Conservation (phyloP, 2,113 vertebrate species). For the Strix aluco region DNA sequence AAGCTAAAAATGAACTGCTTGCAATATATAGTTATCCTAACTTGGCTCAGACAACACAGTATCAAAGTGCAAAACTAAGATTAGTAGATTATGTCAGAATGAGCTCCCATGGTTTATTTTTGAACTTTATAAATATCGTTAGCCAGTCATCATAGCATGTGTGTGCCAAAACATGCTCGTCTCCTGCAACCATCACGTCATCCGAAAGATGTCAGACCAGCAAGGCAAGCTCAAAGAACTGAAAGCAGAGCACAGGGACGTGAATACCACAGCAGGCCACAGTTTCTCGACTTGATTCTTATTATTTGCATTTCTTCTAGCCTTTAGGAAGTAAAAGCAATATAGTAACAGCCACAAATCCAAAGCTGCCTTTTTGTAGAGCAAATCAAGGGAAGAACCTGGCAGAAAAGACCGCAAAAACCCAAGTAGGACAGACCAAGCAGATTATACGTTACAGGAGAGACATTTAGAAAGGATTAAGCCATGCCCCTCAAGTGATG, state of each 20-base stretch:
- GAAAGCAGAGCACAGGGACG: not conserved
- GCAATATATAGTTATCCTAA: constrained; percentile 24
- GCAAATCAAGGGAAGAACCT: not conserved
- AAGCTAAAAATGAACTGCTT: constrained; percentile 52
- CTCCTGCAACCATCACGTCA: constrained; percentile 28
- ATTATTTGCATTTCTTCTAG: not conserved
- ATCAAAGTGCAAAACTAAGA: constrained; percentile 59
- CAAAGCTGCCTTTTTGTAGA: not conserved
- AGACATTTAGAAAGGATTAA: not conserved
- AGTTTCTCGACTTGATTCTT: not conserved
- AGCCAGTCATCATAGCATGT: constrained; percentile 24
- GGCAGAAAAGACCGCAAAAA: not conserved
- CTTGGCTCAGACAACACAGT: constrained; percentile 48
- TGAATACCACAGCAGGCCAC: not conserved
- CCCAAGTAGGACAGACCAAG: not conserved
- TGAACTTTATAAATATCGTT: constrained; percentile 37
- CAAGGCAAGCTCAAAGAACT: not conserved
- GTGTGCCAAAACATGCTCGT: constrained; percentile 19
- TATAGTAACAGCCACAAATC: not conserved
- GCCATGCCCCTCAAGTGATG: not conserved
- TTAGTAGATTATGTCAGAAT: constrained; percentile 58
- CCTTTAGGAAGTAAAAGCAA: not conserved
- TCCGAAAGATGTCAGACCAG: constrained; percentile 24
- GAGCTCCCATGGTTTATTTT: constrained; percentile 58
- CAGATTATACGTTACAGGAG: not conserved